Evolutionary conservation across 2,113 vertebrate genomes (phyloP), one percentile per base, ranked within the genome.

Genomic region (Hippotragus niger): DNA sequence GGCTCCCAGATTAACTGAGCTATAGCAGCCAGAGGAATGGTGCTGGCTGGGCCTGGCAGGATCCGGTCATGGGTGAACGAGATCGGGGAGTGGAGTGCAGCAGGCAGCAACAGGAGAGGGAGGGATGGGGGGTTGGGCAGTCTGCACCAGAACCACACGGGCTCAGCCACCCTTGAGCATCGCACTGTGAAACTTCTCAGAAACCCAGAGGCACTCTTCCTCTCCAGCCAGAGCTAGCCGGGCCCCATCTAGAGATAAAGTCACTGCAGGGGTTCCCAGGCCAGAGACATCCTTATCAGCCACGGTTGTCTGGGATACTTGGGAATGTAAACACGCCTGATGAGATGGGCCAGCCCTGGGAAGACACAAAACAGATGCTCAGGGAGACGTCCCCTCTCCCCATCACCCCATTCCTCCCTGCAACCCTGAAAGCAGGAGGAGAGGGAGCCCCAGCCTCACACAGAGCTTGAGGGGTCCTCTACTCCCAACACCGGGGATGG

Each of bases 201-300:
- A 94, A 74, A 17, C 40, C 11, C 10, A 27, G 43, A 40, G 55
- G 4, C 3, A 1, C 36, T 67, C 33, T 62, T 23, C 60, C 83
- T 40, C 74, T 60, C 47, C 31, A 7, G 29, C 43, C 62, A 19
- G 11, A 45, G 17, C 55, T 67, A 8, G 71, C 80, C 29, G 2
- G 10, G 47, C 23, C 50, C 60, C 93, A 92, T 95, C 92, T 87
- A n/a, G 67, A 97, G 97, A 98, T 97, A 94, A 97, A 95, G 97
- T 90, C 87, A 16, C 40, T 31, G 45, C 0, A 1, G 84, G 89
- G 87, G 57, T 92, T 98, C 57, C 94, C 90, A 90, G 96, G 93
- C 80, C 78, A 82, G 96, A 93, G 92, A 43, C 80, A 0, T 27
- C 45, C 90, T 98, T 98, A 98, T 98, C 95, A 19, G 94, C 31